Evolutionary conservation across 2,113 vertebrate genomes (phyloP).

Genomic region (Regulus satrapa): DNA sequence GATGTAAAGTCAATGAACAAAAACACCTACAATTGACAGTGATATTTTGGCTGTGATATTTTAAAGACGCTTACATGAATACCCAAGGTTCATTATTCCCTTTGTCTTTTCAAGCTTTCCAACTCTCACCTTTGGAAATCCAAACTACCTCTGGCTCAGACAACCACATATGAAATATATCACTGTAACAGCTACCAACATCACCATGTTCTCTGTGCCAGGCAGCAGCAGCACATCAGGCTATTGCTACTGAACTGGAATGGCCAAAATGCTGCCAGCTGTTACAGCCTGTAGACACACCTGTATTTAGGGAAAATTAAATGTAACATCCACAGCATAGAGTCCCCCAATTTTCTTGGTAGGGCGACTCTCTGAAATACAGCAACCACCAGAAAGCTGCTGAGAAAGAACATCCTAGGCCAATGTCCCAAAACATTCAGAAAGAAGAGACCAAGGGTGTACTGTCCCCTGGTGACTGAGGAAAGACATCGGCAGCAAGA

Average conservation of each 20-base stretch:
- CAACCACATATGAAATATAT: not conserved
- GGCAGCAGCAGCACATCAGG: not conserved
- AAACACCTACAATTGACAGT: not conserved
- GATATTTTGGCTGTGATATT: not conserved
- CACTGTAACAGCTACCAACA: not conserved
- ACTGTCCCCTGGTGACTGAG: not conserved
- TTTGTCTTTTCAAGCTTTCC: not conserved
- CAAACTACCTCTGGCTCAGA: not conserved
- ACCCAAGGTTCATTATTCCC: not conserved
- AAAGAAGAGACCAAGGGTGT: not conserved
- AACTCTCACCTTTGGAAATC: not conserved
- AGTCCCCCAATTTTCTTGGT: not conserved
- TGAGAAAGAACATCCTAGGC: not conserved
- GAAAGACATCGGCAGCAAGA: rapidly evolving
- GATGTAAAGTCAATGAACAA: not conserved
- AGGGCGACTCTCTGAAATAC: not conserved
- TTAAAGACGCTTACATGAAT: not conserved
- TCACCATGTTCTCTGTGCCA: not conserved
- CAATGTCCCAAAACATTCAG: not conserved
- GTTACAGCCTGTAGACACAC: not conserved
- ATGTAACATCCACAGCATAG: not conserved
- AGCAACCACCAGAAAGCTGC: not conserved
- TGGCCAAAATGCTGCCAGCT: not conserved
- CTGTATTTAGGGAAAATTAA: not conserved
- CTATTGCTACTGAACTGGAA: not conserved